Conservation (phyloP, 2,113 vertebrate species). For the Brachypteracias leptosomus region DNA sequence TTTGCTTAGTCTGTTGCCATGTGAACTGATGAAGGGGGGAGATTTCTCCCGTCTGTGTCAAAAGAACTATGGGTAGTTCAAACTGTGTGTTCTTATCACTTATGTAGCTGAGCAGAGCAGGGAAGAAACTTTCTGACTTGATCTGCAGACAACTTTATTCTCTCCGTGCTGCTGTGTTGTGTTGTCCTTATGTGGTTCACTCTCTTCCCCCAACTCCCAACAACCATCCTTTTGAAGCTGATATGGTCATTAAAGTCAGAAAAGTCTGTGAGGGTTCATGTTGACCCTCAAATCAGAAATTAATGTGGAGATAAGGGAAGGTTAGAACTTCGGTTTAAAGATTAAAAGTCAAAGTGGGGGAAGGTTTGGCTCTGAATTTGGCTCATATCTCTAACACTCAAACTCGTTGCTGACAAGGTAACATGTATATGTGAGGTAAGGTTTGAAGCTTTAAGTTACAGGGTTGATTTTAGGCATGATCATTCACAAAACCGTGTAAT, state of each 20-base stretch:
- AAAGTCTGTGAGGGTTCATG: neutral
- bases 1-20: neutral
- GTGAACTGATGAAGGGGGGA: neutral
- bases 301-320: neutral
- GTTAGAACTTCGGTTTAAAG: neutral
- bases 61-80: neutral
- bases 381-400: neutral
- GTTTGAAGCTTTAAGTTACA: neutral
- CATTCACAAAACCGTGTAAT: conserved; percentile 43
- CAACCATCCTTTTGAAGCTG: neutral
- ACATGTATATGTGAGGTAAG: neutral
- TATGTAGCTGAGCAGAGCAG: neutral
- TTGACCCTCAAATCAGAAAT: neutral
- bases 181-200: neutral
- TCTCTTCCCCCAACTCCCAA: neutral
- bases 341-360: neutral
- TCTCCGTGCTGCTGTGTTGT: neutral
- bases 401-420: neutral
- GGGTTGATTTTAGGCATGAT: conserved; percentile 8
- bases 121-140: neutral
- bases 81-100: neutral
- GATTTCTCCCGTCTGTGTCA: neutral
- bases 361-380: neutral
- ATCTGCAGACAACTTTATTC: neutral
- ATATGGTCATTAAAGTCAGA: neutral